phyloP scores from a whole-genome alignment of 2,888 invertebrate species.

The Phrixothrix hirtus region DNA sequence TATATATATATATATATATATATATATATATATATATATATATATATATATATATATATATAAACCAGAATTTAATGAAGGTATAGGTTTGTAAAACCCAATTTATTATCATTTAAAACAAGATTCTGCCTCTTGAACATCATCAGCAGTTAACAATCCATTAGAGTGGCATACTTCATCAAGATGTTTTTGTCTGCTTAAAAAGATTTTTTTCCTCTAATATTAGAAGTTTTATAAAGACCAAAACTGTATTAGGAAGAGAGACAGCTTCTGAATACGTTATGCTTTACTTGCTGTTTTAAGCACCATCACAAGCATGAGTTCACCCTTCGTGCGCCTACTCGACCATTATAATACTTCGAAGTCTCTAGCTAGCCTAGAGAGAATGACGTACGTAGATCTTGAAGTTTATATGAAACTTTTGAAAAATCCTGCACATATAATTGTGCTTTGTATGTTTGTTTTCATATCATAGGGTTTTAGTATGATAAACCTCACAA shows the following conservation, averaged over 20 bases:
- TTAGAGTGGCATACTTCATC: conserved; percentile 30
- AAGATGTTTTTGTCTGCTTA: conserved; percentile 2
- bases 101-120: conserved; percentile 32
- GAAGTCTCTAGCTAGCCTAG: conserved; percentile 20
- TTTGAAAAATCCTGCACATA: background rate
- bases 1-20: too few relatives aligned
- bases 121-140: conserved; percentile 36
- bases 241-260: background rate
- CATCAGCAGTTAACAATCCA: conserved; percentile 39
- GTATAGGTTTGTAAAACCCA: background rate
- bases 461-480: too few relatives aligned
- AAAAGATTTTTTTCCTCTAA: conserved; percentile 6
- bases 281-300: conserved; percentile 5
- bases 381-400: conserved; percentile 3
- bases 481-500: too few relatives aligned
- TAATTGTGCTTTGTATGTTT: too few relatives aligned
- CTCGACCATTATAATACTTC: conserved; percentile 22
- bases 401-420: conserved; percentile 3
- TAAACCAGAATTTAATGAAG: background rate
- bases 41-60: too few relatives aligned
- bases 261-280: conserved; percentile 9
- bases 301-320: conserved; percentile 19
- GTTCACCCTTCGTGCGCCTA: conserved; percentile 22
- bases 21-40: too few relatives aligned
- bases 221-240: background rate